These are phyloP conservation scores for Cetoscarus ocellatus DNA, from an alignment of 2,797 vertebrate genomes.

Conservation along the genomic window DNA sequence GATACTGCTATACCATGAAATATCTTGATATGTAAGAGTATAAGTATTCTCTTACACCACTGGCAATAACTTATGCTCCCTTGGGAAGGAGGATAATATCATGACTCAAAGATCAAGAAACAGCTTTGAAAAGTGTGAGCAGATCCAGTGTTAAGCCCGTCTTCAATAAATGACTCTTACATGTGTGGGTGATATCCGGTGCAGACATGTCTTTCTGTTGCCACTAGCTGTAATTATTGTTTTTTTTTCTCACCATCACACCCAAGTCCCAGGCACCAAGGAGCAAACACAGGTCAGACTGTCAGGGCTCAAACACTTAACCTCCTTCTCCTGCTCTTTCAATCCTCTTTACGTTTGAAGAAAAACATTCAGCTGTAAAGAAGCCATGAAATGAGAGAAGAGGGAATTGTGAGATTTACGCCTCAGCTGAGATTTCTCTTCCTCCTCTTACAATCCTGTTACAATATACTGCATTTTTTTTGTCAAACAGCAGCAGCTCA, in stretches of 20 bases:
- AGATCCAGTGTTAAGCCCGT: constrained; percentile 6
- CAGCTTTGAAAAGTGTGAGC: constrained; percentile 16
- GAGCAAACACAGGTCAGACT: constrained; percentile 30
- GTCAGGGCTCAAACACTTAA: constrained; percentile 2
- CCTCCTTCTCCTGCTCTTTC: background rate
- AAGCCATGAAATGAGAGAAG: background rate
- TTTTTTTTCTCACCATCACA: constrained; percentile 1
- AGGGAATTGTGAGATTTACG: background rate
- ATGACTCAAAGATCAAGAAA: constrained; percentile 26
- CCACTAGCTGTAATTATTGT: constrained; percentile 20
- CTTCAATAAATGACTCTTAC: constrained; percentile 3
- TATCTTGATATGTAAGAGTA: no score
- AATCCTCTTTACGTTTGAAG: constrained; percentile 2
- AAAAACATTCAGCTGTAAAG: background rate
- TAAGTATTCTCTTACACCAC: no score
- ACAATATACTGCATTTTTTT: background rate
- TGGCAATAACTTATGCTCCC: background rate
- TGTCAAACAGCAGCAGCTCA: background rate
- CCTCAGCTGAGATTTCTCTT: background rate
- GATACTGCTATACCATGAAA: no score
- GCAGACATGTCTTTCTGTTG: constrained; percentile 13
- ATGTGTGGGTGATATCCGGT: background rate
- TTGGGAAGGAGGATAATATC: background rate
- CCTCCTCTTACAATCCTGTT: background rate
- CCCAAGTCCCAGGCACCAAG: background rate